Evolutionary conservation across 2,888 invertebrate genomes (phyloP).

Genomic region (Clivina fossor): DNA sequence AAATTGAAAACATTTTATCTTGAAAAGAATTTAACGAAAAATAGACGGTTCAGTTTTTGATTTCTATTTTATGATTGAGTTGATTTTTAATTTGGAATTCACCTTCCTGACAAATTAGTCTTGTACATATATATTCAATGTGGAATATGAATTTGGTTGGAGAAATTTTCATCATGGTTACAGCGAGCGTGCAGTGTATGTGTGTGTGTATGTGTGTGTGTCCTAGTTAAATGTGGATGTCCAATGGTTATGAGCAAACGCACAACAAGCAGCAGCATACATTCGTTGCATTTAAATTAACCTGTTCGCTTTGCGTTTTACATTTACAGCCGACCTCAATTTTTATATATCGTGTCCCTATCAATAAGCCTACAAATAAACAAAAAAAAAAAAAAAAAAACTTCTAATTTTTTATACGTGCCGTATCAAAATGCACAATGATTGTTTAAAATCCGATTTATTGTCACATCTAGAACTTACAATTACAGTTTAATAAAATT

Average conservation of each 20-base stretch:
- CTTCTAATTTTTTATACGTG: too few species aligned
- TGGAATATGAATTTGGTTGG: slow-evolving; percentile 23
- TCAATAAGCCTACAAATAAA: too few species aligned
- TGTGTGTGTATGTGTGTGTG: slow-evolving; percentile 8
- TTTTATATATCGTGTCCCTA: slow-evolving; percentile 11
- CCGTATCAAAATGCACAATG: too few species aligned
- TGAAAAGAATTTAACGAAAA: too few species aligned
- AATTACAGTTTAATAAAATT: too few species aligned
- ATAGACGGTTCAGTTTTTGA: too few species aligned
- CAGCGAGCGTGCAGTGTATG: background rate
- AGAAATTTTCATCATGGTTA: slow-evolving; percentile 24
- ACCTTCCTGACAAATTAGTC: background rate
- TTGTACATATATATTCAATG: slow-evolving; percentile 4
- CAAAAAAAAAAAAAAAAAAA: too few species aligned
- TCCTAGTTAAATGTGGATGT: slow-evolving; percentile 18
- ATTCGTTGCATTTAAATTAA: slow-evolving; percentile 22
- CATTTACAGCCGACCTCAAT: slow-evolving; percentile 18
- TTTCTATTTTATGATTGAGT: background rate
- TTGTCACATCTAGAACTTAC: too few species aligned
- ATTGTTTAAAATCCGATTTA: too few species aligned
- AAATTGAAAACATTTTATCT: too few species aligned
- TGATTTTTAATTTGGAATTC: background rate
- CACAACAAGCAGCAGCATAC: too few species aligned
- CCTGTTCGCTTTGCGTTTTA: too few species aligned
- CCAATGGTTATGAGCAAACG: slow-evolving; percentile 15